Evolutionary conservation across 2,888 invertebrate genomes (phyloP).

Genomic region (Orchesellides sinensis): DNA sequence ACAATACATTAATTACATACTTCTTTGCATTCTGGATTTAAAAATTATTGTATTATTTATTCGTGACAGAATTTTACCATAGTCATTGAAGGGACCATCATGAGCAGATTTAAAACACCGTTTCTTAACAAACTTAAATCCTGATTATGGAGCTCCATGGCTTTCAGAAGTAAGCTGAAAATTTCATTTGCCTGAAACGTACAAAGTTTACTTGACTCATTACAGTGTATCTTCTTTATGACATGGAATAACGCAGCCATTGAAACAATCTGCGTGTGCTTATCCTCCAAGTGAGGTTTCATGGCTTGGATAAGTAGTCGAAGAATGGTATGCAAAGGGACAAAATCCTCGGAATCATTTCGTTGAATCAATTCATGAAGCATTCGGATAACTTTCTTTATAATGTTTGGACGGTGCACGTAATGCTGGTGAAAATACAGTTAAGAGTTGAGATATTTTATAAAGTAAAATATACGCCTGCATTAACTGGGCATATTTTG

Average conservation of each 20-base stretch:
- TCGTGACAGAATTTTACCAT: no score
- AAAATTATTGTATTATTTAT: no score
- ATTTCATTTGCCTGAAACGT: background rate
- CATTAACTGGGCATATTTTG: no score
- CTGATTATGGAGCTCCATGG: conserved; percentile 1
- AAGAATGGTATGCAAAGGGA: conserved; percentile 28
- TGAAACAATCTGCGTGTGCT: conserved; percentile 29
- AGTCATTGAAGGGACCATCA: background rate
- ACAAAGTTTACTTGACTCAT: background rate
- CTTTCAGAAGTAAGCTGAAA: background rate
- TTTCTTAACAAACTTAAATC: conserved; percentile 35
- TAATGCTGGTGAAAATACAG: background rate
- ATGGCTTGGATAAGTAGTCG: conserved; percentile 8
- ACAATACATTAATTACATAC: no score
- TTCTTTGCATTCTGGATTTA: no score
- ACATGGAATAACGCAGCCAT: conserved; percentile 15
- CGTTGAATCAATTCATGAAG: conserved; percentile 11
- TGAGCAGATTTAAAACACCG: conserved; percentile 10
- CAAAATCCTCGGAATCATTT: background rate
- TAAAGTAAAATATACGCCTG: background rate
- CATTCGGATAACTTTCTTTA: conserved; percentile 27
- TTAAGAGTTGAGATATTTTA: background rate
- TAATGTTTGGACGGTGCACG: background rate
- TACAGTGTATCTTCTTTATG: conserved; percentile 17
- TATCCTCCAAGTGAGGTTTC: conserved; percentile 34